phyloP scores from a whole-genome alignment of 2,888 invertebrate genomes.

The Zhuqinia jingwanae region DNA sequence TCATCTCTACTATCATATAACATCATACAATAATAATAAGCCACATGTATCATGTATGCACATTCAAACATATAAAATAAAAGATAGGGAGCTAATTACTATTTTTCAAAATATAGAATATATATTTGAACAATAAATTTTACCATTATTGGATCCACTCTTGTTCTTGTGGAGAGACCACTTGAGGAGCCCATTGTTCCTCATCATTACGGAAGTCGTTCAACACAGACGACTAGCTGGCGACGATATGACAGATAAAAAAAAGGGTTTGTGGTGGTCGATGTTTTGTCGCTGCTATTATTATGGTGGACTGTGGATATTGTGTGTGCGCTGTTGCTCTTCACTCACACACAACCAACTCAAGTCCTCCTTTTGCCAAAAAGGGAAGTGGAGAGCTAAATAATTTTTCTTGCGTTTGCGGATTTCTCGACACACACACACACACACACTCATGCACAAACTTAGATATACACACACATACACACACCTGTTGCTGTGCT shows the following conservation, averaged over 20 bases:
- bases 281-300: background rate
- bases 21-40: background rate
- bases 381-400: conserved; percentile 40
- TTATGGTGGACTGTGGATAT: too few species aligned
- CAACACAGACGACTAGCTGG: conserved; percentile 72
- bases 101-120: conserved; percentile 12
- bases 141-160: conserved; percentile 79
- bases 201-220: conserved; percentile 81
- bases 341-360: conserved; percentile 19
- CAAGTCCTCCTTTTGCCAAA: conserved; percentile 48
- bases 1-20: background rate
- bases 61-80: background rate
- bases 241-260: conserved; percentile 46
- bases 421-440: background rate
- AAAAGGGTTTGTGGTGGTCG: background rate
- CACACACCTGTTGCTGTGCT: conserved; percentile 17
- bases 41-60: too few species aligned
- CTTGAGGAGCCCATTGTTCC: conserved; percentile 84
- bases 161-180: conserved; percentile 84
- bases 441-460: too few species aligned
- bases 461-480: conserved; percentile 24
- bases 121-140: conserved; percentile 25
- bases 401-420: background rate
- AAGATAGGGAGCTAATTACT: conserved; percentile 15
- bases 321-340: conserved; percentile 8